These are phyloP conservation scores for Marasmarcha lunaedactyla DNA, from an alignment of 2,888 invertebrate species.

Conservation along the genomic window DNA sequence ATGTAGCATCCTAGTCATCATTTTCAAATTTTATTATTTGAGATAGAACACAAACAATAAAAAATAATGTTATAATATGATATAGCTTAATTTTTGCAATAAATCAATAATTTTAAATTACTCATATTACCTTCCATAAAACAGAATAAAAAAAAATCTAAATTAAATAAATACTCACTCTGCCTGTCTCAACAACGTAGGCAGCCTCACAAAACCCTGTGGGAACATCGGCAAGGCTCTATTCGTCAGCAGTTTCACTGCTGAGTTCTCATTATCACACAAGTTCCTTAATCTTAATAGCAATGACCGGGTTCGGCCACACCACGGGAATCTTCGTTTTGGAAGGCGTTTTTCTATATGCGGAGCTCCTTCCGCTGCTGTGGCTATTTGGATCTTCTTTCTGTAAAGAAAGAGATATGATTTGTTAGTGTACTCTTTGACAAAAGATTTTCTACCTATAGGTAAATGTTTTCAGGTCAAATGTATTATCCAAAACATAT, in stretches of 20 bases:
- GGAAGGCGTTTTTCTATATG: constrained; percentile 71
- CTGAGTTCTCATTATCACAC: constrained; percentile 18
- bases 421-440: no score
- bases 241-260: constrained; percentile 64
- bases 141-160: no score
- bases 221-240: constrained; percentile 77
- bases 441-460: no score
- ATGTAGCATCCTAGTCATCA: no score
- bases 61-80: no score
- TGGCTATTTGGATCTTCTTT: constrained; percentile 44
- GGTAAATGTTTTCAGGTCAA: not conserved
- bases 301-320: constrained; percentile 32
- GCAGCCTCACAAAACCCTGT: constrained; percentile 74
- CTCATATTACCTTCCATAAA: no score
- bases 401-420: constrained; percentile 22
- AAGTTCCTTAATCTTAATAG: constrained; percentile 13
- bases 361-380: constrained; percentile 52
- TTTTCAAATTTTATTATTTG: no score
- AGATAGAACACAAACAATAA: no score
- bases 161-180: constrained; percentile 41
- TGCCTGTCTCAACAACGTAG: constrained; percentile 63
- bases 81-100: no score
- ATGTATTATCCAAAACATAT: no score
- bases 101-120: no score
- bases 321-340: constrained; percentile 81